Evolutionary conservation across 2,888 invertebrate genomes (phyloP).

Genomic region (Griposia aprilina): DNA sequence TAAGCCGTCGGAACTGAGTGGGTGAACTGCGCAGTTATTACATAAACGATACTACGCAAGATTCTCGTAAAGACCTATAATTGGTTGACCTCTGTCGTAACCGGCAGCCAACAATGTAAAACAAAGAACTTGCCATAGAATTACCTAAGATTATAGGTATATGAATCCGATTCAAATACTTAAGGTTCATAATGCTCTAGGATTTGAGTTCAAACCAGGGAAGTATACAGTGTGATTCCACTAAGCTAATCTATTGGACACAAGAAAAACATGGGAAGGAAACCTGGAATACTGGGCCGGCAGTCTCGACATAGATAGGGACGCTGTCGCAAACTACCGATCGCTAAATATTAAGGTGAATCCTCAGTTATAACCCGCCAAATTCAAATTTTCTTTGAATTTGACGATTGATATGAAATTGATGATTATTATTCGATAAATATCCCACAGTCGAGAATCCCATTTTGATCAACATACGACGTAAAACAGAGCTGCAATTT

Average conservation of each 20-base stretch:
- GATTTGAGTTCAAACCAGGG: background rate
- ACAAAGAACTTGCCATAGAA: background rate
- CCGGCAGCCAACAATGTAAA: slow-evolving; percentile 19
- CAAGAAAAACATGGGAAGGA: background rate
- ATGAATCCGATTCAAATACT: background rate
- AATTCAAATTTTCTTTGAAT: no score
- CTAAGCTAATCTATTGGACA: background rate
- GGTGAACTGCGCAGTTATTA: slow-evolving; percentile 43
- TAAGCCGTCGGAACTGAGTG: slow-evolving; percentile 15
- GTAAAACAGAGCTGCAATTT: no score
- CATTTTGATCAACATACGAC: no score
- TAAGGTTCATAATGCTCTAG: background rate
- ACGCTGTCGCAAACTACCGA: no score
- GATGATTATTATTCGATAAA: no score
- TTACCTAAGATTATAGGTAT: no score
- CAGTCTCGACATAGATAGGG: no score
- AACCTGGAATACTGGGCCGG: no score
- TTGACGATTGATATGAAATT: no score
- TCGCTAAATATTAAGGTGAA: no score
- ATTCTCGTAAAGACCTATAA: slow-evolving; percentile 8
- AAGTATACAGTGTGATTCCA: background rate
- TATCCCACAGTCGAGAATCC: no score
- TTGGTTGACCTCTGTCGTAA: slow-evolving; percentile 22
- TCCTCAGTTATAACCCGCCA: no score
- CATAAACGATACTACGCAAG: slow-evolving; percentile 22